Evolutionary conservation across 2,888 invertebrate species (phyloP), one percentile per base, ranked within the genome.

Genomic region (Acrobasis consociella): DNA sequence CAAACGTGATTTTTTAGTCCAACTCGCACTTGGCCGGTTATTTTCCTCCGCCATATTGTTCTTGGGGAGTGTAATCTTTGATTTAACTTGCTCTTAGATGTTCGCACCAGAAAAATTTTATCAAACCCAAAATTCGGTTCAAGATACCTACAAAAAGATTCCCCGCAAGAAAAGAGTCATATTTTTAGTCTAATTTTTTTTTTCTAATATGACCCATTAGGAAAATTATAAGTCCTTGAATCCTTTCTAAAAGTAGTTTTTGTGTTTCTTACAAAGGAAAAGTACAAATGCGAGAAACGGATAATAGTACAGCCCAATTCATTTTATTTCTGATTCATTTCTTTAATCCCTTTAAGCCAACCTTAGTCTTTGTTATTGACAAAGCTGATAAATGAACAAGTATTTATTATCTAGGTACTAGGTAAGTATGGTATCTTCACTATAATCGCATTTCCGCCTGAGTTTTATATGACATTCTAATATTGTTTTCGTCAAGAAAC

Each of bases 311-410:
- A 31, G 31, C 31, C 10, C 31, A 11, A 37, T 52, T 39, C 39
- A 39, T 55, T 16, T 39, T 38, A 55, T 55, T 55, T 55, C 55
- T 55, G 16, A 55, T 22, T 52, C 52, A 52, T 39, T 15, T 22
- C 52, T 5, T 16, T 37, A 39, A 55, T 53, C 55, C 11, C 22
- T 58, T 62, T 8, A 63, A n/a, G 42, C 42, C 49, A 49, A n/a
- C 58, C 39, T 60, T n/a, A 13, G 1, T 42, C 52, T 63, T 58
- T 60, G 2, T 49, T 61, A 55, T n/a, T 58, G 49, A 58, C 49
- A 58, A 39, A 38, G 39, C 16, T 10, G 55, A 55, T 55, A 55
- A 52, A 38, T 10, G 9, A 38, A 39, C 38, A 7, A 55, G 38
- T 39, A 46, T 13, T 31, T 31, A 13, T 46, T 46, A 46, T 46